A percentile compares a stretch with the other conserved stretches of the same genome.
Evolutionary conservation across 2,888 invertebrate genomes (phyloP).

Genomic region (Eristalis intricaria): DNA sequence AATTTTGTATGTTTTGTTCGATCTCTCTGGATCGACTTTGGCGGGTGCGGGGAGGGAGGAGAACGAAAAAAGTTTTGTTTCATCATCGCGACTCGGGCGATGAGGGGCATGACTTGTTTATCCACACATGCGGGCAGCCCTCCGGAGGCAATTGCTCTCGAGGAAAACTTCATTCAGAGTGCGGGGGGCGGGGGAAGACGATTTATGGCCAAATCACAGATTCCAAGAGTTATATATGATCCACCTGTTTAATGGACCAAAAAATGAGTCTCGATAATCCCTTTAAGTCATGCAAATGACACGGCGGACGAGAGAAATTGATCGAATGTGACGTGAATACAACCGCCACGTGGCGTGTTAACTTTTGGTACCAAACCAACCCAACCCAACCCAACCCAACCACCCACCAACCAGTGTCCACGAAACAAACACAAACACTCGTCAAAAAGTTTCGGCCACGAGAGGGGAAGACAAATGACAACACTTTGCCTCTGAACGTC

Average conservation of each 20-base stretch:
- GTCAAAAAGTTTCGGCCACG: constrained; percentile 40
- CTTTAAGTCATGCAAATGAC: constrained; percentile 55
- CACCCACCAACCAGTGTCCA: not conserved
- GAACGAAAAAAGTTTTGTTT: constrained; percentile 42
- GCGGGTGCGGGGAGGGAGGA: not conserved
- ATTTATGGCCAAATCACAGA: constrained; percentile 52
- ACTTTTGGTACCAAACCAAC: not conserved
- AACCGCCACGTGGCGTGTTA: not conserved
- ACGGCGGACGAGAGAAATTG: constrained; percentile 38
- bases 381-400: not conserved
- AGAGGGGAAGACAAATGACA: constrained; percentile 40
- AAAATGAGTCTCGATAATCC: constrained; percentile 34
- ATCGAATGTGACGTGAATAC: constrained; percentile 56
- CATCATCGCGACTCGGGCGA: constrained; percentile 25
- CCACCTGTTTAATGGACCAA: constrained; percentile 58
- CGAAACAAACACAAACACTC: constrained; percentile 26
- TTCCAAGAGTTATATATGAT: constrained; percentile 39
- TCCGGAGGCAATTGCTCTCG: constrained; percentile 26
- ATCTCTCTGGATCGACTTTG: constrained; percentile 11
- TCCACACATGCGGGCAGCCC: constrained; percentile 27
- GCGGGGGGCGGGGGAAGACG: constrained; percentile 1
- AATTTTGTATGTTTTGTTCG: constrained; percentile 20
- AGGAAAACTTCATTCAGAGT: constrained; percentile 26
- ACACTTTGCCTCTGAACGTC: constrained; percentile 12
- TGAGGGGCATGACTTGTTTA: constrained; percentile 41